phyloP scores from a whole-genome alignment of 2,888 invertebrate genomes.

The Idaea dimidiata region DNA sequence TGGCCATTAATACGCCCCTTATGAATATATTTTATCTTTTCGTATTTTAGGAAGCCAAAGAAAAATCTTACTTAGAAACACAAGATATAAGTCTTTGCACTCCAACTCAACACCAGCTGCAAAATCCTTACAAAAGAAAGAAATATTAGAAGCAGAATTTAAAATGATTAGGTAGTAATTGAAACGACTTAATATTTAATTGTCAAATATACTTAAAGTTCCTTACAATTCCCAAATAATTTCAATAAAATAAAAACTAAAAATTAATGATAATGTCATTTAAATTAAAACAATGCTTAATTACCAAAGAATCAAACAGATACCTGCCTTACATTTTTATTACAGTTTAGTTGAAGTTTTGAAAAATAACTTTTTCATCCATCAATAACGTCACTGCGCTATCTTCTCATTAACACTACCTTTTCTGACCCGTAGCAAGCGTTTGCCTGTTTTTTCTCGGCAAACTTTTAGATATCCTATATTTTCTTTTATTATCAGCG shows the following conservation, averaged over 20 bases:
- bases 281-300: background rate
- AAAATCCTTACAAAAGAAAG: background rate
- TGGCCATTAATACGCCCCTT: no score
- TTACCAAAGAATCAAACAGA: background rate
- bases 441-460: background rate
- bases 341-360: background rate
- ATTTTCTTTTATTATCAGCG: background rate
- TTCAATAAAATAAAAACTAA: conserved; percentile 1
- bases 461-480: background rate
- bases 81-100: conserved; percentile 69
- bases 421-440: background rate
- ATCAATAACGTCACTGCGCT: background rate
- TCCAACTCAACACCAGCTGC: conserved; percentile 48
- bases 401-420: background rate
- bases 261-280: background rate
- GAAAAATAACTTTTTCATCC: background rate
- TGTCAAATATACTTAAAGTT: background rate
- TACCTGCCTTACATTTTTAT: background rate
- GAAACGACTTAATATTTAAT: background rate
- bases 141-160: background rate
- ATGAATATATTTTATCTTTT: conserved; percentile 3
- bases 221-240: background rate
- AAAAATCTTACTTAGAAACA: conserved; percentile 39
- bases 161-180: background rate
- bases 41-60: conserved; percentile 40